Evolutionary conservation across 2,888 invertebrate genomes (phyloP).

Genomic region (Tanytarsus gracilentus): DNA sequence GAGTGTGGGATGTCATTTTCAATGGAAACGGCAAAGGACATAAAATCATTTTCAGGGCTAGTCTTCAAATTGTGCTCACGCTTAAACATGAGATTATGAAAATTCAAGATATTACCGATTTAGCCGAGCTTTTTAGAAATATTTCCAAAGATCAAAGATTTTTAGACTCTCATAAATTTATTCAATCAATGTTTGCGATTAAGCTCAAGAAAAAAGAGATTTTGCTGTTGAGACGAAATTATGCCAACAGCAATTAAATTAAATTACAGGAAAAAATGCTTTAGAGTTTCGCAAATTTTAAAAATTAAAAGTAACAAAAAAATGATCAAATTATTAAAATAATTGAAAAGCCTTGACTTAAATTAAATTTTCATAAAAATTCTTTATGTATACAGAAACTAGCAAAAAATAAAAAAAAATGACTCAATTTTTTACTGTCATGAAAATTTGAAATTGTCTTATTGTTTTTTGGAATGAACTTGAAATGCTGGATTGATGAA

Average conservation of each 20-base stretch:
- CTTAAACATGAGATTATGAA: constrained; percentile 62
- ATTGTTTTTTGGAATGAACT: too few species aligned
- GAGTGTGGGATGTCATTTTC: constrained; percentile 94
- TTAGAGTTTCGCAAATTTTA: too few species aligned
- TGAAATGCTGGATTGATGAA: too few species aligned
- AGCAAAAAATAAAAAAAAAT: too few species aligned
- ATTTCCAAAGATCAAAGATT: constrained; percentile 71
- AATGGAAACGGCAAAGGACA: constrained; percentile 92
- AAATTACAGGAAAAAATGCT: neutral
- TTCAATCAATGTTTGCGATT: constrained; percentile 76
- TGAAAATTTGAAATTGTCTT: too few species aligned
- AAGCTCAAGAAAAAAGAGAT: constrained; percentile 49
- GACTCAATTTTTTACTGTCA: too few species aligned
- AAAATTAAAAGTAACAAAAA: too few species aligned
- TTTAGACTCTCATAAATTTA: constrained; percentile 79
- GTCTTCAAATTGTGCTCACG: constrained; percentile 68
- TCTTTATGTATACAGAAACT: too few species aligned
- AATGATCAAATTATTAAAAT: too few species aligned
- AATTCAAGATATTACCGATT: constrained; percentile 69
- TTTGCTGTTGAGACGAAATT: constrained; percentile 37
- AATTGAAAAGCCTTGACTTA: too few species aligned
- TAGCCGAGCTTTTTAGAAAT: constrained; percentile 73
- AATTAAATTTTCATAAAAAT: too few species aligned
- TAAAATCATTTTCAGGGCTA: constrained; percentile 79
- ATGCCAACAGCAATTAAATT: neutral